Conservation (phyloP, 2,797 vertebrate species). For the Allobates femoralis region DNA sequence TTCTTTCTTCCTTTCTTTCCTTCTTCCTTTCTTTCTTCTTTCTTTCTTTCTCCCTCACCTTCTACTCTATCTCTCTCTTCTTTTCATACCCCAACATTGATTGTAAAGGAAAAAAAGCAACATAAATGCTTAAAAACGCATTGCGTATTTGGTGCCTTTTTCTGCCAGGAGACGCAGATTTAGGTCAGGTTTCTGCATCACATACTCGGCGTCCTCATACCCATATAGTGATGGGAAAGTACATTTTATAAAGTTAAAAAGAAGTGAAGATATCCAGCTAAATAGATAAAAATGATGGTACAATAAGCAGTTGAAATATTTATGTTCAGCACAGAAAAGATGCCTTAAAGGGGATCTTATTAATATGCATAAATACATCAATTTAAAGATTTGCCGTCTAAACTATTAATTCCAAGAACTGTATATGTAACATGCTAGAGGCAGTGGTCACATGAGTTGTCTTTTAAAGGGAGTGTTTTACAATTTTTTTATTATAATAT, state of each 20-base stretch:
- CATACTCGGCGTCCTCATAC: too few relatives aligned
- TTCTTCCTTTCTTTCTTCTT: too few relatives aligned
- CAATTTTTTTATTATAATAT: not conserved
- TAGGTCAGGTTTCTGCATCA: too few relatives aligned
- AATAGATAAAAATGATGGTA: not conserved
- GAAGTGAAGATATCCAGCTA: not conserved
- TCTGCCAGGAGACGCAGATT: too few relatives aligned
- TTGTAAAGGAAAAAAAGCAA: too few relatives aligned
- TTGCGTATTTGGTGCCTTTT: too few relatives aligned
- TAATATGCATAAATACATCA: not conserved
- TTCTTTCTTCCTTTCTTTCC: too few relatives aligned
- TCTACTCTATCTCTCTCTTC: too few relatives aligned
- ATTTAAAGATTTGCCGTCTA: not conserved
- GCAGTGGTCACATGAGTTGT: not conserved
- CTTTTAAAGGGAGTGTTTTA: not conserved
- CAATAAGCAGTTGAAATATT: not conserved
- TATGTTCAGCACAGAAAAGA: not conserved
- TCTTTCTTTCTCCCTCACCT: too few relatives aligned
- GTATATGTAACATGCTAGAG: not conserved
- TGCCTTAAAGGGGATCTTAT: not conserved
- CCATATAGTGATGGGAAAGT: not conserved
- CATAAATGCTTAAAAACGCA: too few relatives aligned
- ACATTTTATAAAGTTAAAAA: not conserved
- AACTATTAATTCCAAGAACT: conserved; percentile 9
- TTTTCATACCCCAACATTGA: too few relatives aligned